Conservation (phyloP, 2,113 vertebrate species). For the Otocyon megalotis region DNA sequence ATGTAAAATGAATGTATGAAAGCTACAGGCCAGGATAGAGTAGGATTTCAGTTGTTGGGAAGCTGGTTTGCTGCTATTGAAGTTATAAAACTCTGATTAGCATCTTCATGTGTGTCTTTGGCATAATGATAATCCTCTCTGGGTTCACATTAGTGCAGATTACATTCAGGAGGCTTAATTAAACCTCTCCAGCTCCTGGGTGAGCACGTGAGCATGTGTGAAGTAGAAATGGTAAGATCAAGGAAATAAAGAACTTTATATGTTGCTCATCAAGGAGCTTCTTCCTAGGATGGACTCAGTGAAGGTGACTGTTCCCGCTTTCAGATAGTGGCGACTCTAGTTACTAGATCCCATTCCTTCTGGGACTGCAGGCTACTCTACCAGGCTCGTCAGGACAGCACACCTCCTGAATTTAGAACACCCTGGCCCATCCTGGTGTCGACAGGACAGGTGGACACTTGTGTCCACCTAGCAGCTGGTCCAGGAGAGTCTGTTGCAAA, state of each 20-base stretch:
- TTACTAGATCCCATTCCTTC: neutral
- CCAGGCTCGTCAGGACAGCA: rapidly evolving
- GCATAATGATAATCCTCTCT: neutral
- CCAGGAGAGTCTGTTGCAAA: neutral
- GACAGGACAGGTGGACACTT: rapidly evolving
- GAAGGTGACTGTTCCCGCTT: neutral
- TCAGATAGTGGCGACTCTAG: neutral
- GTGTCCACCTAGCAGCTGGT: rapidly evolving
- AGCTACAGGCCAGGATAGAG: neutral
- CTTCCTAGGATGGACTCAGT: rapidly evolving
- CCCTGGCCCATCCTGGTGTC: neutral
- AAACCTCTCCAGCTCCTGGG: neutral
- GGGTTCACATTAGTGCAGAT: neutral
- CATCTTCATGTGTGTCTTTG: neutral
- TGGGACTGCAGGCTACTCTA: neutral
- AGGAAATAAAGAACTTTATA: neutral
- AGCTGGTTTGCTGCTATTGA: neutral
- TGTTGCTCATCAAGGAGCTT: neutral
- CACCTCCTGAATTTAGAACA: neutral
- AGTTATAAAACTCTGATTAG: neutral
- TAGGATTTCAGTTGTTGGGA: neutral
- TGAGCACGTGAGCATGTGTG: neutral
- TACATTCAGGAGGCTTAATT: neutral
- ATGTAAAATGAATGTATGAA: rapidly evolving
- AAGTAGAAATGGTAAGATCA: neutral